Evolutionary conservation across 2,797 vertebrate genomes (phyloP).

Genomic region (Acipenser transmontanus): DNA sequence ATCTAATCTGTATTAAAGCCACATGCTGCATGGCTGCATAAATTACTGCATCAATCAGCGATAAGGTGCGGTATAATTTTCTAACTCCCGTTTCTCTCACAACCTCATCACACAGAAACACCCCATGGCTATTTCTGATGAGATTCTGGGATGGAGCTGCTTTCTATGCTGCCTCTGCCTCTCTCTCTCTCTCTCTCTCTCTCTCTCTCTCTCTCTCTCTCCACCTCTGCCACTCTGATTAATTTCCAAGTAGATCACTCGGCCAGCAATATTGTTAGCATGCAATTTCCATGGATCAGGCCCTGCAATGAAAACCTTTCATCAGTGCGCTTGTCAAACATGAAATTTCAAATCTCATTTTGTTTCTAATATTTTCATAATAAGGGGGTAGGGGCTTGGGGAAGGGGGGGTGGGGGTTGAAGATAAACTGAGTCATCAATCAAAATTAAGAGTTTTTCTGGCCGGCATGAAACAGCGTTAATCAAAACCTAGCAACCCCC

Average conservation of each 20-base stretch:
- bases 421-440: slow-evolving; percentile 68
- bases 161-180: slow-evolving; percentile 12
- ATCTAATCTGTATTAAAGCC: slow-evolving; percentile 52
- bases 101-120: slow-evolving; percentile 67
- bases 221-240: slow-evolving; percentile 55
- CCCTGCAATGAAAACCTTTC: slow-evolving; percentile 67
- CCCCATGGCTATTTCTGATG: slow-evolving; percentile 73
- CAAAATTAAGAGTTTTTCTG: slow-evolving; percentile 56
- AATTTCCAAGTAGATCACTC: slow-evolving; percentile 68
- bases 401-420: slow-evolving; percentile 40
- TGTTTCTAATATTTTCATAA: slow-evolving; percentile 74
- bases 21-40: slow-evolving; percentile 56
- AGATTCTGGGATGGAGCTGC: slow-evolving; percentile 51
- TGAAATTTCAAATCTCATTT: slow-evolving; percentile 77
- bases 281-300: slow-evolving; percentile 72
- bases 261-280: slow-evolving; percentile 69
- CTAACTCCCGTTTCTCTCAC: slow-evolving; percentile 63
- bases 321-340: slow-evolving; percentile 77
- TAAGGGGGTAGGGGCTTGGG: slow-evolving; percentile 26
- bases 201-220: slow-evolving; percentile 26
- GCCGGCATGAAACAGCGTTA: slow-evolving; percentile 32
- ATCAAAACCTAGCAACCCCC: slow-evolving; percentile 6
- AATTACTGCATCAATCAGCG: slow-evolving; percentile 66
- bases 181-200: slow-evolving; percentile 9
- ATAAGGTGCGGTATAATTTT: slow-evolving; percentile 71